Base-by-base conservation (phyloP, 2,888 invertebrate genomes). In the Salticus scenicus region DNA sequence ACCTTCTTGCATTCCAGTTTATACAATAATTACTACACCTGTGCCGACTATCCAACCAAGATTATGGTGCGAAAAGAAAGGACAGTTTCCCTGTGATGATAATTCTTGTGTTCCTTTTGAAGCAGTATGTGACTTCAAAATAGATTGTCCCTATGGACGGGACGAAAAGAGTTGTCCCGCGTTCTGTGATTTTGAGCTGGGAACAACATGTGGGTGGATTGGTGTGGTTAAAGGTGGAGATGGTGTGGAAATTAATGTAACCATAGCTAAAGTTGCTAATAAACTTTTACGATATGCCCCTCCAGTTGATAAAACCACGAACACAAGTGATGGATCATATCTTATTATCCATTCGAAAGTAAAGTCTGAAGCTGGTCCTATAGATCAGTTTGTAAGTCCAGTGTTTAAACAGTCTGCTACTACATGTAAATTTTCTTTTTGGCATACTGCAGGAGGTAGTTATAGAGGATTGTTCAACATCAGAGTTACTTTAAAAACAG, bases 151-250 rank as follows among this genome's bases (percentile, higher is more conserved):
- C 4, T 57, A 74, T 17, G 88, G 88, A 33, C 57, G n/a, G 24
- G 88, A 88, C 51, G 88, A 88, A 85, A 79, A 37, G n/a, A 70
- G 20, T 24, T 88, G 88, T 67, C 88, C 88, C 10, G 67, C 87
- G 17, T 51, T 69, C 5, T 88, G 88, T 31, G 75, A 76, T 28
- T 88, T 88, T 33, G 88, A 88, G 30, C 20, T 78, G 28, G 80
- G 77, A 2, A 66, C 73, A 0, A 84, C 51, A 0, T 87, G 87
- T 74, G 85, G 85, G 12, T 87, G 87, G 87, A 63, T 31, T 12
- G 66, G 33, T 31, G 33, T 77, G 0, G 76, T 70, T 1, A 10
- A 57, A 20, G 20, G 5, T 0, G 76, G 78, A 14, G 70, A 83
- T 51, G 78, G 77, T 8, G 64, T 85, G 1, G 75, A 81, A 67